phyloP scores from a whole-genome alignment of 2,797 vertebrate genomes.

The Rhabdomys pumilio region DNA sequence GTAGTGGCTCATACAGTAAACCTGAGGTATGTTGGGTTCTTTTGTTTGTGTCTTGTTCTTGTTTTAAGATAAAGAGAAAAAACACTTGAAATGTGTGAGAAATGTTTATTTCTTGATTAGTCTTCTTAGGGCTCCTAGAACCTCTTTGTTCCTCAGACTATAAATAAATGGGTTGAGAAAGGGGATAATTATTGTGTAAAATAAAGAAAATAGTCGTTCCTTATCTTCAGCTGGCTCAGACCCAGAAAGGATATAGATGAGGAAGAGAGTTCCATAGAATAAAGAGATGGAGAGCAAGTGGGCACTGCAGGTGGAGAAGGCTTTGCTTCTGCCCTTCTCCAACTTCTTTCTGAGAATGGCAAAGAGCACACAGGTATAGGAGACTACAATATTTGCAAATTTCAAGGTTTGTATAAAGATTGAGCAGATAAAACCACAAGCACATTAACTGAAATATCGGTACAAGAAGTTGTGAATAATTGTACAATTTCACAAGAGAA shows the following conservation, averaged over 20 bases:
- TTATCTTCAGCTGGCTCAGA: constrained; percentile 37
- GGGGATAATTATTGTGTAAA: constrained; percentile 79
- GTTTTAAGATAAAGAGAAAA: neutral
- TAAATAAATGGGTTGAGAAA: constrained; percentile 83
- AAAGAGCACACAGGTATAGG: constrained; percentile 61
- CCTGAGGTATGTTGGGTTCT: neutral
- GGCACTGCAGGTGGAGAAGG: too few species aligned
- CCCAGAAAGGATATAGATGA: constrained; percentile 79
- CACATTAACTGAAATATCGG: constrained; percentile 52
- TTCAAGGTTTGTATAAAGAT: constrained; percentile 71
- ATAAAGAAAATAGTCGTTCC: constrained; percentile 77
- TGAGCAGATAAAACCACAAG: constrained; percentile 56
- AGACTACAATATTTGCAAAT: constrained; percentile 72
- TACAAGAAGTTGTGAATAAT: constrained; percentile 74
- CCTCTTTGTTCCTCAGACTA: constrained; percentile 80
- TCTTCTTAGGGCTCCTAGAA: constrained; percentile 64
- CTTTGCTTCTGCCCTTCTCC: constrained; percentile 55
- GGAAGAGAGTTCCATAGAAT: constrained; percentile 58
- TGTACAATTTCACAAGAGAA: constrained; percentile 82
- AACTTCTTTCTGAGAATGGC: constrained; percentile 63
- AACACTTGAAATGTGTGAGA: neutral
- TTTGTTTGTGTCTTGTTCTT: neutral
- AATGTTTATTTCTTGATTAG: constrained; percentile 34
- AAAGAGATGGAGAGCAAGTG: neutral
- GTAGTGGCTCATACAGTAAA: neutral